Conservation (phyloP, 2,888 invertebrate genomes). For the Dryobota labecula region DNA sequence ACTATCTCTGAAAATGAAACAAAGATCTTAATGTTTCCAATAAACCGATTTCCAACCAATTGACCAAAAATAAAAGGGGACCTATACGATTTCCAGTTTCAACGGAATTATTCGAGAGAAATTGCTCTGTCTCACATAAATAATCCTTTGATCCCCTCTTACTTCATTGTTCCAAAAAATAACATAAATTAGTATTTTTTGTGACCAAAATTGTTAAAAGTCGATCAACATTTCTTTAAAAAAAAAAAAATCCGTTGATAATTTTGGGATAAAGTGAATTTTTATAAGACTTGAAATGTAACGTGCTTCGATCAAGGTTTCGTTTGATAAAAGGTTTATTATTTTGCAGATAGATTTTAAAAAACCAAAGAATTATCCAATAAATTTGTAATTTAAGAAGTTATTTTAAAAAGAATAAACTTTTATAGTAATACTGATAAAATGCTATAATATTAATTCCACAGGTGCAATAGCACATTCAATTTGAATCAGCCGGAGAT, state of each 20-base stretch:
- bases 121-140: slow-evolving; percentile 49
- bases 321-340: neutral
- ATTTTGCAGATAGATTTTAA: neutral
- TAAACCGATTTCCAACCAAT: slow-evolving; percentile 54
- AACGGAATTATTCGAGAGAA: slow-evolving; percentile 46
- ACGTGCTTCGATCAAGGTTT: too few species aligned
- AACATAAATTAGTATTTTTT: slow-evolving; percentile 45
- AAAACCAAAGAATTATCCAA: neutral
- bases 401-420: neutral
- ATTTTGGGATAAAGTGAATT: neutral
- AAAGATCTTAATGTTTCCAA: slow-evolving; percentile 39
- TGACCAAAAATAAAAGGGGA: slow-evolving; percentile 50
- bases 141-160: slow-evolving; percentile 54
- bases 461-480: too few species aligned
- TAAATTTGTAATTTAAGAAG: neutral
- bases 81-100: slow-evolving; percentile 42
- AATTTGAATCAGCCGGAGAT: too few species aligned
- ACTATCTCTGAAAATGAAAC: slow-evolving; percentile 21
- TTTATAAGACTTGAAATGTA: neutral
- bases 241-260: neutral
- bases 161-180: slow-evolving; percentile 39
- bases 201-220: slow-evolving; percentile 25
- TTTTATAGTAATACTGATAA: neutral
- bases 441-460: too few species aligned
- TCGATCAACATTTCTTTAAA: slow-evolving; percentile 18